Conservation (phyloP, 2,888 invertebrate genomes). For the Drosophila prostipennis region DNA sequence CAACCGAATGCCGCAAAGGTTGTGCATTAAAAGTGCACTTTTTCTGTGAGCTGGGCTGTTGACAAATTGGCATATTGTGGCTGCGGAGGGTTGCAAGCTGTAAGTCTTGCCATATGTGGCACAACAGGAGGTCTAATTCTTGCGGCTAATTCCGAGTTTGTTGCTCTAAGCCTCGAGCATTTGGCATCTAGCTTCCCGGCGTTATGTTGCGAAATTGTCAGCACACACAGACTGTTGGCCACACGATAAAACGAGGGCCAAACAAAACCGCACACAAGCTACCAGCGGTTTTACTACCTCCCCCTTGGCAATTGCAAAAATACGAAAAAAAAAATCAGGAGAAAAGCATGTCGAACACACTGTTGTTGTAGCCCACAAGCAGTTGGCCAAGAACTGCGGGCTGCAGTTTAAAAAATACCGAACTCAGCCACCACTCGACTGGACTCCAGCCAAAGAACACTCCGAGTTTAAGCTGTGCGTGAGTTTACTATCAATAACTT, state of each 20-base stretch:
- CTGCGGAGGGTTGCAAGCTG: slow-evolving; percentile 34
- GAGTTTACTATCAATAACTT: slow-evolving; percentile 20
- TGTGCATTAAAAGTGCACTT: too few relatives aligned
- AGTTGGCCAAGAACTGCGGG: slow-evolving; percentile 29
- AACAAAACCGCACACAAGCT: slow-evolving; percentile 26
- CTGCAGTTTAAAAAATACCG: slow-evolving; percentile 18
- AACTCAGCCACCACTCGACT: slow-evolving; percentile 9
- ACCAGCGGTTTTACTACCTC: slow-evolving; percentile 24
- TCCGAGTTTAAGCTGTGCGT: slow-evolving; percentile 8
- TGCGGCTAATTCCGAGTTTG: slow-evolving; percentile 60
- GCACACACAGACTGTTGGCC: slow-evolving; percentile 39
- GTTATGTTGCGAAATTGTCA: slow-evolving; percentile 43
- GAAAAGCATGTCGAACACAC: slow-evolving; percentile 20
- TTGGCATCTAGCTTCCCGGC: slow-evolving; percentile 53
- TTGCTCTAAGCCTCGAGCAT: slow-evolving; percentile 47
- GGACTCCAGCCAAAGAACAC: slow-evolving; percentile 1
- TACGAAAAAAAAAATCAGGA: neutral
- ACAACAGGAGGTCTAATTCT: slow-evolving; percentile 24
- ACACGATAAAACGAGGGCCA: slow-evolving; percentile 46
- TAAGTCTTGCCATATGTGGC: slow-evolving; percentile 35
- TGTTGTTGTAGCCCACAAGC: slow-evolving; percentile 17
- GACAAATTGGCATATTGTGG: slow-evolving; percentile 46
- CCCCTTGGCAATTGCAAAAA: slow-evolving; percentile 6
- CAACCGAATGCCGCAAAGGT: too few relatives aligned
- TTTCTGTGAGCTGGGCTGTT: slow-evolving; percentile 5